A percentile compares a stretch with the other conserved stretches of the same genome.
Evolutionary conservation across 2,888 invertebrate species (phyloP).

Genomic region (Adelognathus sp.): DNA sequence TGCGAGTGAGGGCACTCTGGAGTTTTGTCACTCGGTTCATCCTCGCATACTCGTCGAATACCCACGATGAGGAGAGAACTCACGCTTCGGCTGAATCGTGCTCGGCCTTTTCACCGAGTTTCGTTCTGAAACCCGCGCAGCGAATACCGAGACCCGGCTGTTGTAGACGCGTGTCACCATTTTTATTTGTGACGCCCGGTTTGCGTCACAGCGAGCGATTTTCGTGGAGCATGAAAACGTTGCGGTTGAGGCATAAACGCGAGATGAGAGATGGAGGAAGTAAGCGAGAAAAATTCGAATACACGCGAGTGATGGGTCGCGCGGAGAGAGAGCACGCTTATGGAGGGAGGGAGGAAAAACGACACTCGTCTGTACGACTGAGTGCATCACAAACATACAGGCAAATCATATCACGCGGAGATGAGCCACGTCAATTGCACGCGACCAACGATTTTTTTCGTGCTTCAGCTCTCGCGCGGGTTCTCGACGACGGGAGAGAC

Average conservation of each 20-base stretch:
- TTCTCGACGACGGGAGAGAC: constrained; percentile 40
- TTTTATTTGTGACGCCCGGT: constrained; percentile 45
- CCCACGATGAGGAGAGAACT: not conserved
- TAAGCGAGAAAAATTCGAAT: constrained; percentile 15
- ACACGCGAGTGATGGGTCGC: constrained; percentile 20
- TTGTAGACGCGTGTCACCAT: constrained; percentile 59
- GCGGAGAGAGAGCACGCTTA: not conserved
- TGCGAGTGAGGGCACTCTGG: not conserved
- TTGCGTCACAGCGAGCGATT: constrained; percentile 1
- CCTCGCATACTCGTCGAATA: not conserved
- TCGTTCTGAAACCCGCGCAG: constrained; percentile 23
- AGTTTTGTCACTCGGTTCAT: not conserved
- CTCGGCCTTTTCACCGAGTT: constrained; percentile 40
- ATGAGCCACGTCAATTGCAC: constrained; percentile 70
- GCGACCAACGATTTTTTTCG: constrained; percentile 59
- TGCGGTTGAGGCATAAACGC: not conserved
- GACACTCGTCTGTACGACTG: constrained; percentile 61
- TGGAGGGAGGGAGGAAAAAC: not conserved
- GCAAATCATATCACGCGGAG: constrained; percentile 66
- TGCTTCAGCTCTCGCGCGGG: constrained; percentile 55
- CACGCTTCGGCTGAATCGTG: constrained; percentile 13
- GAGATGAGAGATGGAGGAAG: not conserved
- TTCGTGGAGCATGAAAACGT: not conserved
- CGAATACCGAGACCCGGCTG: constrained; percentile 35
- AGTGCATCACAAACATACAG: constrained; percentile 65